phyloP scores from a whole-genome alignment of 2,888 invertebrate genomes.

The Dryococelus australis region DNA sequence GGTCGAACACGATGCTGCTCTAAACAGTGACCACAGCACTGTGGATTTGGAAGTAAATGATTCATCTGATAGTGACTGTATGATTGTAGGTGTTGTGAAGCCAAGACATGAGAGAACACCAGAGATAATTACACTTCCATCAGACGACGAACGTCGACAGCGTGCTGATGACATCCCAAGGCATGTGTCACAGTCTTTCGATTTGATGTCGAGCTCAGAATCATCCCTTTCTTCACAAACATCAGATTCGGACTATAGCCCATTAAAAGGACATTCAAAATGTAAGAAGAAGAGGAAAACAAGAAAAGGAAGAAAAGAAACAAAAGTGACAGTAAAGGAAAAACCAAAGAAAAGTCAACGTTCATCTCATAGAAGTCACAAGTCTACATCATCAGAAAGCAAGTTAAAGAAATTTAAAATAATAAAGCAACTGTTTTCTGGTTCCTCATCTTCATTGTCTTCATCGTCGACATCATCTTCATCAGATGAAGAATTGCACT shows the following conservation, averaged over 20 bases:
- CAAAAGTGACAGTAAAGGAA: not conserved
- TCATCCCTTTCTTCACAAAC: not conserved
- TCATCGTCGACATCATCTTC: not conserved
- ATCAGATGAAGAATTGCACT: not conserved
- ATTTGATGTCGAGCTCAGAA: not conserved
- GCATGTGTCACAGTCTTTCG: not conserved
- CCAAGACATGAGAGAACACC: constrained; percentile 73
- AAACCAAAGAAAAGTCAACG: not conserved
- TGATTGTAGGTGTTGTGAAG: constrained; percentile 69
- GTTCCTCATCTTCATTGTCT: not conserved
- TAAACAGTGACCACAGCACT: not conserved
- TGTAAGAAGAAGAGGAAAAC: constrained; percentile 21
- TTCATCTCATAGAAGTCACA: not conserved
- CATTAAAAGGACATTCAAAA: not conserved
- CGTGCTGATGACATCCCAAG: not conserved
- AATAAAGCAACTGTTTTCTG: not conserved
- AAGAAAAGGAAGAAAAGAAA: not conserved
- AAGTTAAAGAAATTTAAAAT: not conserved
- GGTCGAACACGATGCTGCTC: not conserved
- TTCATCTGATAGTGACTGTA: not conserved
- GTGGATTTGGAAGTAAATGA: not conserved
- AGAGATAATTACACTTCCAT: constrained; percentile 67
- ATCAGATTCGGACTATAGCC: constrained; percentile 24
- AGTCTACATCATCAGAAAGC: not conserved
- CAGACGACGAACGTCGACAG: constrained; percentile 63